Evolutionary conservation across 2,113 vertebrate species (phyloP).

Genomic region (Phasianus colchicus): DNA sequence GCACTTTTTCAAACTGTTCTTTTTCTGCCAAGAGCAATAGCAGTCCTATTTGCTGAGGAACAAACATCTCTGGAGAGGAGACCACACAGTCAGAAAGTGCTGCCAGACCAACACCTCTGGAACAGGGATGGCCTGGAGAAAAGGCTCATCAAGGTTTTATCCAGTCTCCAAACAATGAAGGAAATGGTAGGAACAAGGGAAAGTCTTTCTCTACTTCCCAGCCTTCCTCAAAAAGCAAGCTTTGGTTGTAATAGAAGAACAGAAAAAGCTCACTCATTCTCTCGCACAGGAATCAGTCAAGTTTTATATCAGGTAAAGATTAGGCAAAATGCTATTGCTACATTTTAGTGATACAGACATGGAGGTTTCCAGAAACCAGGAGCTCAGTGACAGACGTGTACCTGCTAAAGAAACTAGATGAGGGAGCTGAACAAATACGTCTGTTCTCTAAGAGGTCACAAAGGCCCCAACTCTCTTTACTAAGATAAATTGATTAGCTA

Average conservation of each 20-base stretch:
- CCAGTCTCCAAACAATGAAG: background rate
- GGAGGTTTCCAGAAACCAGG: background rate
- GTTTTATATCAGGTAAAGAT: background rate
- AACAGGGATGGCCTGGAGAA: background rate
- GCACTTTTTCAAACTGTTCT: background rate
- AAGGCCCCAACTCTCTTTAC: background rate
- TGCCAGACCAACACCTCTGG: background rate
- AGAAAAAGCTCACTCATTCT: background rate
- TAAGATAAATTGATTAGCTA: background rate
- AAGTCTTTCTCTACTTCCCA: background rate
- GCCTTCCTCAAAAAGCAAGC: background rate
- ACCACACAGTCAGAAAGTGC: background rate
- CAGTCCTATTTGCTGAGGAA: background rate
- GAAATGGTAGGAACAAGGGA: background rate
- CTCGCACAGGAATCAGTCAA: too few species aligned
- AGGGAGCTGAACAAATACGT: background rate
- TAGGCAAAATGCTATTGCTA: background rate
- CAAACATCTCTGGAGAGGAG: background rate
- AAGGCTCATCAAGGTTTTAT: background rate
- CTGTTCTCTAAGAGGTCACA: background rate
- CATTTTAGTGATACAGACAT: background rate
- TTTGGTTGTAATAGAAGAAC: background rate
- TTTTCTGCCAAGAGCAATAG: rapidly evolving
- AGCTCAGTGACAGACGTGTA: background rate
- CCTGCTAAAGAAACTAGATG: background rate